Evolutionary conservation across 2,888 invertebrate species (phyloP).

Genomic region (Acronicta psi): DNA sequence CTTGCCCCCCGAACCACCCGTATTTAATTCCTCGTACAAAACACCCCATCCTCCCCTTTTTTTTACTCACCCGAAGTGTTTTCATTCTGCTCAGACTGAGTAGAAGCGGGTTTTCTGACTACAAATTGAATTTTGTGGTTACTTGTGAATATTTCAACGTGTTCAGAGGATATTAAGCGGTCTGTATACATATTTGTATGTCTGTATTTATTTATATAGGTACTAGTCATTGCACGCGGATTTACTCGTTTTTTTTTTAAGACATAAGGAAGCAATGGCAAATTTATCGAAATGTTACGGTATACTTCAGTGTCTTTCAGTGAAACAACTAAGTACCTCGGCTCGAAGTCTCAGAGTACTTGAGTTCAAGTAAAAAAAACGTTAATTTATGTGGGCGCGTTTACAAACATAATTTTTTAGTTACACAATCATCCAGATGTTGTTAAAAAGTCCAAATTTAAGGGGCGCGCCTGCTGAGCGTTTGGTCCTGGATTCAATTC

Average conservation of each 20-base stretch:
- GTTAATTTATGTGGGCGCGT: too few species aligned
- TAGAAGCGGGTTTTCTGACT: constrained; percentile 73
- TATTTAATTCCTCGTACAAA: constrained; percentile 85
- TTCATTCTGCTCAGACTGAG: constrained; percentile 85
- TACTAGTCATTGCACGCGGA: constrained; percentile 23
- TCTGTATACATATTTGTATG: constrained; percentile 51
- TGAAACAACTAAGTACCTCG: too few species aligned
- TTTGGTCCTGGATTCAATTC: too few species aligned
- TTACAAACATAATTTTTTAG: too few species aligned
- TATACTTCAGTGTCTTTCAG: too few species aligned
- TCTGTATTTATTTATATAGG: constrained; percentile 32
- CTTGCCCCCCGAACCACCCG: constrained; percentile 67
- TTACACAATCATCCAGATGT: too few species aligned
- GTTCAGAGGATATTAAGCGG: constrained; percentile 78
- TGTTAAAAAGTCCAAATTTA: too few species aligned
- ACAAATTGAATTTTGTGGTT: constrained; percentile 89
- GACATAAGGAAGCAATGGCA: too few species aligned
- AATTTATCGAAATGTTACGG: too few species aligned
- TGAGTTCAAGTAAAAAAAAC: too few species aligned
- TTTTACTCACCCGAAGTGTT: constrained; percentile 73
- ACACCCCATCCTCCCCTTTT: constrained; percentile 72
- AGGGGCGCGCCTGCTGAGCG: too few species aligned
- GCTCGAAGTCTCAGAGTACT: too few species aligned
- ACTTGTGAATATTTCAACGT: constrained; percentile 82
- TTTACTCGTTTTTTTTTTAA: not conserved